Conservation (phyloP, 2,797 vertebrate species). For the Pterois miles region DNA sequence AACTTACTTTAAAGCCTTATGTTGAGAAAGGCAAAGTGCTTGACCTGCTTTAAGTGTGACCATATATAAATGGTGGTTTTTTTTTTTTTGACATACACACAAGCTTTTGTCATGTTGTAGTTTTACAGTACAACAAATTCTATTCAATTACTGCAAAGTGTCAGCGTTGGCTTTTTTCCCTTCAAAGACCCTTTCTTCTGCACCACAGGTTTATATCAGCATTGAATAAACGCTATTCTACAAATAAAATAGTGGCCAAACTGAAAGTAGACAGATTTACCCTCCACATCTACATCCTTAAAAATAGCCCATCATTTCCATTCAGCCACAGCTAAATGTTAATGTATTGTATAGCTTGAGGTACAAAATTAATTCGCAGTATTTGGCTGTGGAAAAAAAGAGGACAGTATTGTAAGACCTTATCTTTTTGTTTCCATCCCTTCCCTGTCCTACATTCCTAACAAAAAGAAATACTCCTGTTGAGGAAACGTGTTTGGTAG, state of each 20-base stretch:
- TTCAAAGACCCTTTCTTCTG: background rate
- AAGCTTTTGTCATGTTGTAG: background rate
- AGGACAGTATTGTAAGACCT: constrained; percentile 25
- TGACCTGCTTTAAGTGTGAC: constrained; percentile 1
- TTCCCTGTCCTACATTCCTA: constrained; percentile 26
- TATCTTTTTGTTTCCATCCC: constrained; percentile 38
- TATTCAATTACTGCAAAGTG: background rate
- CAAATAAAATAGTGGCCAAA: constrained; percentile 14
- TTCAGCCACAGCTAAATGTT: constrained; percentile 53
- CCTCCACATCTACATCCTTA: constrained; percentile 27
- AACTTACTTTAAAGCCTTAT: background rate
- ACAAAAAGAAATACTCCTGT: constrained; percentile 33
- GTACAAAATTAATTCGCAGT: constrained; percentile 11
- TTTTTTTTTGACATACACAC: background rate
- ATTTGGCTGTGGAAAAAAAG: constrained; percentile 1
- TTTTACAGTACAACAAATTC: background rate
- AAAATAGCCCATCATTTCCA: constrained; percentile 40
- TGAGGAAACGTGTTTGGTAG: constrained; percentile 41
- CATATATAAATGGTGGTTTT: constrained; percentile 1
- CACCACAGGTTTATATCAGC: background rate
- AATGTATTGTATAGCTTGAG: constrained; percentile 53
- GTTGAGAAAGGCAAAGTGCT: background rate
- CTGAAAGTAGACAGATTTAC: constrained; percentile 14
- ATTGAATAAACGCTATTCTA: background rate
- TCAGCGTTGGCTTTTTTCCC: background rate